phyloP scores from a whole-genome alignment of 2,113 vertebrate species.

The Heptranchias perlo region DNA sequence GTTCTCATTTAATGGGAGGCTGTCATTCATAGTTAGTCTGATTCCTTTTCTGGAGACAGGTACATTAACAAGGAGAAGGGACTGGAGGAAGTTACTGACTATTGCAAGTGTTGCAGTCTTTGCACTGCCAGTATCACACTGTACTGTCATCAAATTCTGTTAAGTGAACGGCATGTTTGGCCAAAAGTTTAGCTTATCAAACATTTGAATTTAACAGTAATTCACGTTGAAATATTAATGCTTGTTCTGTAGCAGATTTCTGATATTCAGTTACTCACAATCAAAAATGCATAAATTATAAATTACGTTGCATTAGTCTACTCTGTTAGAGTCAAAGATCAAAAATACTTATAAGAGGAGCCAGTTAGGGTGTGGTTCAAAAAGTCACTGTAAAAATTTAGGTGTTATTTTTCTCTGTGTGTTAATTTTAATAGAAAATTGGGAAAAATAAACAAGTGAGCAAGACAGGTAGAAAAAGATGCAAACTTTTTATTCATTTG shows the following conservation, averaged over 20 bases:
- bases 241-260: not conserved
- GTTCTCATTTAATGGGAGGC: constrained; percentile 17
- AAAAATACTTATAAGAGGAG: not conserved
- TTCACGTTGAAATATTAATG: not conserved
- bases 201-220: not conserved
- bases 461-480: not conserved
- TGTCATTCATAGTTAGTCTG: not conserved
- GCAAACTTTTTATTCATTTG: not conserved
- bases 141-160: not conserved
- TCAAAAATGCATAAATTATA: not conserved
- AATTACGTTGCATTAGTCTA: not conserved
- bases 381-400: not conserved
- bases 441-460: not conserved
- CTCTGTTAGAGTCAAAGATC: not conserved
- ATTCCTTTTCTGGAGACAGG: not conserved
- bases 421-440: not conserved
- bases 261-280: constrained; percentile 11
- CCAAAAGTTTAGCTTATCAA: not conserved
- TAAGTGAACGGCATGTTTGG: not conserved
- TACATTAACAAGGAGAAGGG: not conserved
- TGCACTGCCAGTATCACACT: not conserved
- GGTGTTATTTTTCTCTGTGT: not conserved
- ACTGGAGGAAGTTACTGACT: not conserved
- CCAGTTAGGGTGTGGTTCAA: not conserved
- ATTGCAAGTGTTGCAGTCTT: not conserved